Base-by-base conservation (phyloP, 1,140 invertebrate genomes). In the Heliconius hewitsoni region DNA sequence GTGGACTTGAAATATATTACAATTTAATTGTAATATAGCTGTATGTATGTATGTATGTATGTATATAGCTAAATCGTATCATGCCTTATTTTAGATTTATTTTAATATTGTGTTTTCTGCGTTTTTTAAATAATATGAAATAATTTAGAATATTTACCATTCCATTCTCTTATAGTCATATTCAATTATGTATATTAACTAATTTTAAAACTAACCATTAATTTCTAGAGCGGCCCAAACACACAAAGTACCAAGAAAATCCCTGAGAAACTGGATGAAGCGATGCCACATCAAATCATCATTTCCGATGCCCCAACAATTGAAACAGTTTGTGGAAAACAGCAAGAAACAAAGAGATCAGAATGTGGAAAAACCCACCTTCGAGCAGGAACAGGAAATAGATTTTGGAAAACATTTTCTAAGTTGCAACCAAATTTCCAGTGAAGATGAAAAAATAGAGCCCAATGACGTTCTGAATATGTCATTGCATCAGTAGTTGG, bases 191-290 rank as follows among this genome's bases (percentile, higher is more conserved):
- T 46, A 46, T 46, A 46, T 42, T 46, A 46, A 46, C 50, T 19
- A 52, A 52, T 18, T 52, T 52, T 18, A 52, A 52, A 52, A 19
- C 4, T 52, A 52, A 52, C 50, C 50, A 57, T 57, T 78, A 37
- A 37, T 18, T 94, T 90, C 0, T 87, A 95, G 95, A 81, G 95
- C 95, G 70, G 94, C 95, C 0, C 95, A 95, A 89, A 95, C 94
- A 3, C 94, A 95, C 86, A 95, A 95, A 82, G 94, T 95, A 18
- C 95, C 95, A 0, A 83, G 95, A 16, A 95, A 95, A 77, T 95
- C 95, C 0, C 87, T 95, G 0, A 86, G 95, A 1, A 95, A 95
- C 85, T 95, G 95, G 95, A 95, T 95, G 95, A 95, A 95, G 74
- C 83, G 95, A 0, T 95, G 95, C 82, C 94, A 95, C 86, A 95